Evolutionary conservation across 2,113 vertebrate species (phyloP).

Genomic region (Saccopteryx leptura): DNA sequence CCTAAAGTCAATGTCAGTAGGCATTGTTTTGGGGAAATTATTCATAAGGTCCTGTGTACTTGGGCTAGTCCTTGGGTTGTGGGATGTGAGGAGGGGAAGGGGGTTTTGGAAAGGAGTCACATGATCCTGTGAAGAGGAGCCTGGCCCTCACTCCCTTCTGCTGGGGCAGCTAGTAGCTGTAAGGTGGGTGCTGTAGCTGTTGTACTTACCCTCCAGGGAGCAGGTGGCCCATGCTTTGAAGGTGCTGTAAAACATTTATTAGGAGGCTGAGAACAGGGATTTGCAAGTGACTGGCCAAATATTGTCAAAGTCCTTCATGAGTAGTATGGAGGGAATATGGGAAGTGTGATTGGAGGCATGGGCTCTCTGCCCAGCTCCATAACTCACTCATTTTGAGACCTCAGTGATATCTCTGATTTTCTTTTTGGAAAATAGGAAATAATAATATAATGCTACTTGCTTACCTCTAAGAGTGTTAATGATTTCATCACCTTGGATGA

Average conservation of each 20-base stretch:
- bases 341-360: neutral
- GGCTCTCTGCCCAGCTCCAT: neutral
- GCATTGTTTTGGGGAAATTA: neutral
- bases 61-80: neutral
- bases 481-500: neutral
- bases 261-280: neutral
- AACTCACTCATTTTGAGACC: conserved; percentile 1
- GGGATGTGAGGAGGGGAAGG: neutral
- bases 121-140: neutral
- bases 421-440: conserved; percentile 25
- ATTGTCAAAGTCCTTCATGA: neutral
- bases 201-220: neutral
- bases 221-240: neutral
- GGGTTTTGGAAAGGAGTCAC: neutral
- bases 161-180: neutral
- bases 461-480: conserved; percentile 45
- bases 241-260: neutral
- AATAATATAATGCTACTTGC: neutral
- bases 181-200: neutral
- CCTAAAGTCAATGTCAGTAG: neutral
- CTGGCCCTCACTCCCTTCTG: neutral
- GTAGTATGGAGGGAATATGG: neutral
- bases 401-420: conserved; percentile 46
- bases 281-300: neutral
- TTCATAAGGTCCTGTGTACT: neutral